phyloP scores from a whole-genome alignment of 2,888 invertebrate species.

The Resseliella maxima region DNA sequence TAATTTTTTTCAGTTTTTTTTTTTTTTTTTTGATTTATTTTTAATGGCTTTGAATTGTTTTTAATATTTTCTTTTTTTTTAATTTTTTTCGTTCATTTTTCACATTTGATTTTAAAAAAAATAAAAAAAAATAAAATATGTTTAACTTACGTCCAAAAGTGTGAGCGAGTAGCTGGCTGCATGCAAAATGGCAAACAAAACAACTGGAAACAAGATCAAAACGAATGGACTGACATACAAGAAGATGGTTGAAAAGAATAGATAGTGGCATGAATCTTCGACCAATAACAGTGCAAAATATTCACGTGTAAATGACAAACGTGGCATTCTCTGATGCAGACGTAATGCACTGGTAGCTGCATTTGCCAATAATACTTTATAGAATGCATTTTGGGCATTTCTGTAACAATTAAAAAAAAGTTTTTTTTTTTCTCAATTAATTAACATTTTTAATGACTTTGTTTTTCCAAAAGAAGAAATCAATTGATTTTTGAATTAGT shows the following conservation, averaged over 20 bases:
- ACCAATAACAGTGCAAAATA: constrained; percentile 83
- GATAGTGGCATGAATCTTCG: constrained; percentile 96
- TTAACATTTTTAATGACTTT: too few species aligned
- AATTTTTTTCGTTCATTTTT: not conserved
- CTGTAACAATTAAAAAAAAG: constrained; percentile 65
- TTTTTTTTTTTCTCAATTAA: not conserved
- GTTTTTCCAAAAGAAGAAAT: too few species aligned
- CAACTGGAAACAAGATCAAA: constrained; percentile 88
- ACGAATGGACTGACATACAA: constrained; percentile 89
- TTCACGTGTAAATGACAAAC: constrained; percentile 83
- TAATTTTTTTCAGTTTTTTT: not conserved
- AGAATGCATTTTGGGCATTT: constrained; percentile 83
- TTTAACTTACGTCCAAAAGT: constrained; percentile 87
- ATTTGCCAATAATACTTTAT: constrained; percentile 91
- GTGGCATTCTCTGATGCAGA: constrained; percentile 92
- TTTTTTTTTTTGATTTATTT: not conserved
- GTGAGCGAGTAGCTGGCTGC: constrained; percentile 91
- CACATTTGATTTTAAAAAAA: not conserved
- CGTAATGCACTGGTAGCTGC: constrained; percentile 95
- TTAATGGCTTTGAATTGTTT: not conserved
- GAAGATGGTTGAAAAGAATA: constrained; percentile 95
- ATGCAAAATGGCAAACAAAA: constrained; percentile 92
- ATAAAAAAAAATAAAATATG: constrained; percentile 1
- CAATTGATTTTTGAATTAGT: too few species aligned
- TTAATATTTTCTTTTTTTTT: not conserved